These are phyloP conservation scores for Epinotia brunnichana DNA, from an alignment of 2,888 invertebrate genomes.

Conservation along the genomic window DNA sequence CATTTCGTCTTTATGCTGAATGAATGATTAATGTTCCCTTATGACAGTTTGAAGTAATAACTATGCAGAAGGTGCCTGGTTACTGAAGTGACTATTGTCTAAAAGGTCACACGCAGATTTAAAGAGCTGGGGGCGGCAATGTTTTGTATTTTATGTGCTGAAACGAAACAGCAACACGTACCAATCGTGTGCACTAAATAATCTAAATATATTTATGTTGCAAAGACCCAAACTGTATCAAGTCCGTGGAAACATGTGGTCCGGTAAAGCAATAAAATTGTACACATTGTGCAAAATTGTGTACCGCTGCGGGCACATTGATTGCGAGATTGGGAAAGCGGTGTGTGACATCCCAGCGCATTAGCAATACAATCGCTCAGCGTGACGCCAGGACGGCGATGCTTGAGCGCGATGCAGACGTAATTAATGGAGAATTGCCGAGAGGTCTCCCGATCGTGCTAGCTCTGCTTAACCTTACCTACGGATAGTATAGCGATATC, in stretches of 20 bases:
- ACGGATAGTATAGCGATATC: conserved; percentile 29
- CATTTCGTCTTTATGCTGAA: conserved; percentile 45
- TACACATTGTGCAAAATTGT: conserved; percentile 31
- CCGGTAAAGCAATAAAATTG: conserved; percentile 39
- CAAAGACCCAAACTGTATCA: conserved; percentile 33
- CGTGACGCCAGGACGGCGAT: conserved; percentile 62
- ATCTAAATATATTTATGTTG: conserved; percentile 34
- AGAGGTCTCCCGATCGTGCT: conserved; percentile 57
- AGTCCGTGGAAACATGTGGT: conserved; percentile 35
- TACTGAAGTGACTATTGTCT: conserved; percentile 33
- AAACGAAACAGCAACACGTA: conserved; percentile 36
- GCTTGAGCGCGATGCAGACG: conserved; percentile 60
- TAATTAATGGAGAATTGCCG: conserved; percentile 71
- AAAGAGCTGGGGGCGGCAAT: conserved; percentile 30
- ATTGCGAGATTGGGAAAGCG: conserved; percentile 37
- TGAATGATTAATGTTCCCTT: conserved; percentile 47
- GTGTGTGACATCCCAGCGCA: conserved; percentile 51
- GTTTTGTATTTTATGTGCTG: conserved; percentile 24
- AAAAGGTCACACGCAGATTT: conserved; percentile 31
- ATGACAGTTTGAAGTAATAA: conserved; percentile 44
- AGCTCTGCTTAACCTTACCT: conserved; percentile 43
- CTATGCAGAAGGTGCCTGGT: conserved; percentile 40
- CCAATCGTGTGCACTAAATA: conserved; percentile 13
- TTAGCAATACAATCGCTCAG: conserved; percentile 78
- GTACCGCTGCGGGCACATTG: conserved; percentile 34